Evolutionary conservation across 2,888 invertebrate species (phyloP).

Genomic region (Myathropa florea): DNA sequence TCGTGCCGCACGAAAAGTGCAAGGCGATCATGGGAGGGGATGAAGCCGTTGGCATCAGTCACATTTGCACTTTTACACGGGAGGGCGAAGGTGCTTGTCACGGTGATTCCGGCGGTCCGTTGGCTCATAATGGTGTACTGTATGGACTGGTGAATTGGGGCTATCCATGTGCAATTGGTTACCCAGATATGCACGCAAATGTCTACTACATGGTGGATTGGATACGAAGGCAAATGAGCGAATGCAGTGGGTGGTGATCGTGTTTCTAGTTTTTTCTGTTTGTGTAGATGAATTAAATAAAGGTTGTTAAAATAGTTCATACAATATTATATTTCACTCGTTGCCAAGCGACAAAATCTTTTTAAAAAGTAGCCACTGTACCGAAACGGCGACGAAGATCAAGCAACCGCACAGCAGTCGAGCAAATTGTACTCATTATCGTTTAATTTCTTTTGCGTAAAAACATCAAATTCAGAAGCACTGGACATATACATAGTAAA

Average conservation of each 20-base stretch:
- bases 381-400: no score
- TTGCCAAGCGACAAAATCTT: no score
- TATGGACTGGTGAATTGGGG: constrained; percentile 79
- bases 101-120: constrained; percentile 78
- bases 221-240: constrained; percentile 75
- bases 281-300: no score
- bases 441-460: no score
- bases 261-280: neutral
- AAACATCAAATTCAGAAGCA: no score
- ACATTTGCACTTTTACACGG: constrained; percentile 83
- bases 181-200: constrained; percentile 79
- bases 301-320: no score
- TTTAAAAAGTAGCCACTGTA: no score
- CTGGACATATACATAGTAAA: no score
- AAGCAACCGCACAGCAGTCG: no score
- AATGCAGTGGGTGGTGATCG: constrained; percentile 38
- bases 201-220: constrained; percentile 79
- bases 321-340: no score
- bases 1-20: constrained; percentile 83
- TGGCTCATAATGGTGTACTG: constrained; percentile 76
- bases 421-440: no score
- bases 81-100: constrained; percentile 82
- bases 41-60: constrained; percentile 82
- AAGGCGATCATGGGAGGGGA: constrained; percentile 81
- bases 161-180: constrained; percentile 78